These are phyloP conservation scores for Acrossocheilus fasciatus DNA, from an alignment of 2,797 vertebrate species.

Conservation along the genomic window DNA sequence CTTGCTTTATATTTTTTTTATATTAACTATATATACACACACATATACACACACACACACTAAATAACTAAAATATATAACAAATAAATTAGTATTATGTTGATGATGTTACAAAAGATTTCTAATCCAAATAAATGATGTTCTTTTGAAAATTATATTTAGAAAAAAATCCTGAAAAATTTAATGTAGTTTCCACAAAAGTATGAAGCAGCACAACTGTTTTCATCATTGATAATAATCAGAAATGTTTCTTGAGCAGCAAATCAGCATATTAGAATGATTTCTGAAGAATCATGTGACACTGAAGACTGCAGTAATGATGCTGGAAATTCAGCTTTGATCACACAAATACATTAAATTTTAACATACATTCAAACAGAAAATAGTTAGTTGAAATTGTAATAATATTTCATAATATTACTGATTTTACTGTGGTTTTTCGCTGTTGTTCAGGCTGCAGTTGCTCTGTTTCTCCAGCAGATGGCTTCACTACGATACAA, in stretches of 20 bases:
- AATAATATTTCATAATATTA: neutral
- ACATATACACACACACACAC: no score
- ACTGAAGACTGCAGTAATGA: neutral
- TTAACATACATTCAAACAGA: neutral
- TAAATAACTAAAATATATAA: no score
- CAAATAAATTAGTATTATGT: no score
- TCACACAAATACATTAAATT: neutral
- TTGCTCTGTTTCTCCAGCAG: slow-evolving; percentile 33
- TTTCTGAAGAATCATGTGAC: neutral
- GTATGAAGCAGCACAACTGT: neutral
- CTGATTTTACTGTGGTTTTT: neutral
- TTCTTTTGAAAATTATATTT: neutral
- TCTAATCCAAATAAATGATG: neutral
- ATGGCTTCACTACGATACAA: slow-evolving; percentile 45
- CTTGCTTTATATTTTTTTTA: no score
- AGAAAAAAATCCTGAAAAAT: neutral
- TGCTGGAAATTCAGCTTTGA: neutral
- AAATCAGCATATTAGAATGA: neutral
- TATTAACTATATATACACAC: no score
- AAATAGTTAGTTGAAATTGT: neutral
- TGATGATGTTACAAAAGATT: neutral
- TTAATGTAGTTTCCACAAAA: neutral
- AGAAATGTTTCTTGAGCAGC: neutral
- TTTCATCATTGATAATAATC: neutral
- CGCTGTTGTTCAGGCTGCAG: slow-evolving; percentile 1